phyloP scores from a whole-genome alignment of 2,888 invertebrate species.

The Cosmopolites sordidus region DNA sequence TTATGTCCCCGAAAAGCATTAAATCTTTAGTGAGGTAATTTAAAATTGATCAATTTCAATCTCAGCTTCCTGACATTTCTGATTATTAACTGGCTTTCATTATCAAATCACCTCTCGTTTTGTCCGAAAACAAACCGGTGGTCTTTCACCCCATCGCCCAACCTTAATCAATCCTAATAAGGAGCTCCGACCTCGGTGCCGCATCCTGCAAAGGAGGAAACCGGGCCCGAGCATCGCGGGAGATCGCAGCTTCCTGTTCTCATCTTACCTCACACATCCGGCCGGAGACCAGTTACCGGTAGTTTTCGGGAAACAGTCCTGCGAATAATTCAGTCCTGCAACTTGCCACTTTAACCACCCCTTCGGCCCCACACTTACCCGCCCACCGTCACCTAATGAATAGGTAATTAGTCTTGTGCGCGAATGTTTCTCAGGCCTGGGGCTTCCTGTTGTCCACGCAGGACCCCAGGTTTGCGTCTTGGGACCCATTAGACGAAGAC shows the following conservation, averaged over 20 bases:
- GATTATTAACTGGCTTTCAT: no score
- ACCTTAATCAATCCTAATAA: constrained; percentile 49
- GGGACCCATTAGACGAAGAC: constrained; percentile 44
- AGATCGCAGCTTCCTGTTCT: constrained; percentile 44
- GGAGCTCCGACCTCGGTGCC: constrained; percentile 33
- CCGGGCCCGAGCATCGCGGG: constrained; percentile 36
- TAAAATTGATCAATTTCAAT: no score
- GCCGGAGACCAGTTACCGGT: constrained; percentile 33
- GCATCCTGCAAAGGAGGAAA: constrained; percentile 8
- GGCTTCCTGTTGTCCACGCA: constrained; percentile 48
- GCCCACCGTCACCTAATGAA: constrained; percentile 49
- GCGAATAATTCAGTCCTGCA: constrained; percentile 50
- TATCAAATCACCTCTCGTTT: no score
- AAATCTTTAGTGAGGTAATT: no score
- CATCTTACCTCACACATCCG: constrained; percentile 46
- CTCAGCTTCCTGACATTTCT: no score
- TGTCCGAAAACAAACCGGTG: no score
- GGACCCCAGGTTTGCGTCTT: constrained; percentile 29
- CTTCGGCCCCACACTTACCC: constrained; percentile 38
- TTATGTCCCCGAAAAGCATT: no score
- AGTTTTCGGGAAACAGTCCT: constrained; percentile 45
- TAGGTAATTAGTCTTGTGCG: constrained; percentile 51
- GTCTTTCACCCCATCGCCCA: constrained; percentile 14
- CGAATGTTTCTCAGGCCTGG: constrained; percentile 26
- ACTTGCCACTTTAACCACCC: no score